Base-by-base conservation (phyloP, 2,888 invertebrate genomes). In the Cistogaster globosa region DNA sequence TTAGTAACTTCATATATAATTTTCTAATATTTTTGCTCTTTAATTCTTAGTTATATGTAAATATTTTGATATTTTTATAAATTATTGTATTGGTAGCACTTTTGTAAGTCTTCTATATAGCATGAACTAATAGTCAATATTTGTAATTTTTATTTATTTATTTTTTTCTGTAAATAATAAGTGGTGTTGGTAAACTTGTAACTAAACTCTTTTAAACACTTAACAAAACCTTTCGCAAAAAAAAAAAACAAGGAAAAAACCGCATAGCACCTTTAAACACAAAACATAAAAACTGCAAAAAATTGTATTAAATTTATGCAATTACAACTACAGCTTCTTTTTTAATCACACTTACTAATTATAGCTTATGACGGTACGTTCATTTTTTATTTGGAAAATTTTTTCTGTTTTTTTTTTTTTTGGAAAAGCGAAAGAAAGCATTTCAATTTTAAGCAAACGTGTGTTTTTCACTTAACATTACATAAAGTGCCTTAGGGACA, bases 101-200 rank as follows among this genome's bases (percentile, higher is more conserved):
- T 38, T 68, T 76, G 7, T 42, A 42, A 42, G 42, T 42, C 7
- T 42, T 42, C 42, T 12, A 1, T 42, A 42, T 42, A 48, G n/a
- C 45, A 48, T 48, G 16, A 6, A 48, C 45, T 12, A 45, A 2
- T 32, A 32, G 32, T 32, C 32, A 32, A 32, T 32, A 32, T 7
- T 32, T 32, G n/a, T 60, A 51, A 68, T 36, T 62, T 77, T 67
- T 65, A 26, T 58, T 68, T 36, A 51, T 45, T 58, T 45, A 18
- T 63, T 26, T 26, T 63, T 63, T 32, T 63, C 26, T 14, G 36
- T 36, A 55, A 14, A 11, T 42, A 11, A 16, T 42, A 60, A 81
- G 57, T 77, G 80, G 84, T 84, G 72, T 84, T 84, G 80, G 77
- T 68, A 76, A 76, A 80, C 57, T 55, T 38, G 67, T 84, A 77